These are phyloP conservation scores for Melanotaenia pygmaea DNA, from an alignment of 2,797 vertebrate species.

Conservation along the genomic window DNA sequence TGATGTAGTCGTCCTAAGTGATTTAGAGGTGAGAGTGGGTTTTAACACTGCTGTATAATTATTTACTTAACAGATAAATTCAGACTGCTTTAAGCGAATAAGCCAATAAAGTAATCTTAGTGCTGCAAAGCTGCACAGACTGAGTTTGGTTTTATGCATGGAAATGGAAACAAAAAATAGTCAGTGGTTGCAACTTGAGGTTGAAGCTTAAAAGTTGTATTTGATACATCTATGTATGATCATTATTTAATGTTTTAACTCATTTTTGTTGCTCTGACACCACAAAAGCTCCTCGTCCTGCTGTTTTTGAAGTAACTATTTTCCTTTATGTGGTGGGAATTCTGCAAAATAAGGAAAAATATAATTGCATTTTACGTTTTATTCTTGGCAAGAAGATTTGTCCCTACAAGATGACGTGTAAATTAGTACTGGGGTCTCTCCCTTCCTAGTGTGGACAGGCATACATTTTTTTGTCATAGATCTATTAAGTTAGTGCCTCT, in stretches of 20 bases:
- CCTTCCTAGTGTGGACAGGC: too few species aligned
- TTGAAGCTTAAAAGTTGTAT: too few species aligned
- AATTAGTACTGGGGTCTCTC: too few species aligned
- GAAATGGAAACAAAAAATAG: not conserved
- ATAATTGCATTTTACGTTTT: too few species aligned
- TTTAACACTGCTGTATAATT: not conserved
- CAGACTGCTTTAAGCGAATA: not conserved
- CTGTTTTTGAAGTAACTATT: too few species aligned
- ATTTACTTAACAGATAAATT: slow-evolving; percentile 14
- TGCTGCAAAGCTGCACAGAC: slow-evolving; percentile 26
- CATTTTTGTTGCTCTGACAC: too few species aligned
- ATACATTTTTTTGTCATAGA: not conserved
- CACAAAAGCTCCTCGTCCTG: too few species aligned
- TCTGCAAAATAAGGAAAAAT: too few species aligned
- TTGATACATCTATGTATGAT: not conserved
- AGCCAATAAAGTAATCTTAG: not conserved
- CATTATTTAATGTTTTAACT: not conserved
- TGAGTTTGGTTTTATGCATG: not conserved
- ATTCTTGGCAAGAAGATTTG: too few species aligned
- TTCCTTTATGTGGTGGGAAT: too few species aligned
- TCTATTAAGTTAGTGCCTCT: not conserved
- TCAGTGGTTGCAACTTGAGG: too few species aligned
- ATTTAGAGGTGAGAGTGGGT: not conserved
- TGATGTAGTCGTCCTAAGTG: not conserved
- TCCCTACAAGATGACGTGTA: too few species aligned